Percentiles rank a stretch among this genome's conserved stretches.
phyloP scores from a whole-genome alignment of 2,797 vertebrate genomes.

The Protonibea diacanthus region DNA sequence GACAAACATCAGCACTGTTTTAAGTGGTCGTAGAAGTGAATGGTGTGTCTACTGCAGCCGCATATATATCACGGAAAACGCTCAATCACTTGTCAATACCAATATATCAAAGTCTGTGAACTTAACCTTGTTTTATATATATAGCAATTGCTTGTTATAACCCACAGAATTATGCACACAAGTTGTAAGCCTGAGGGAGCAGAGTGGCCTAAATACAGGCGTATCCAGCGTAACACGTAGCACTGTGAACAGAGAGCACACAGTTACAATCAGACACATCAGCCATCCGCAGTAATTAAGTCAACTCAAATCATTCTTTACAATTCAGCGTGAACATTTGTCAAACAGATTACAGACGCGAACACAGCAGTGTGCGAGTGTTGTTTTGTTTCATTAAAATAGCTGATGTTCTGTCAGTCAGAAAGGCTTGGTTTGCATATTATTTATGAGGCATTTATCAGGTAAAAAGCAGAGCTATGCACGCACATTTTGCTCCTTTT shows the following conservation, averaged over 20 bases:
- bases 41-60: neutral
- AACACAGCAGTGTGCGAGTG: neutral
- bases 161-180: constrained; percentile 76
- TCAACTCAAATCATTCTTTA: constrained; percentile 33
- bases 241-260: constrained; percentile 55
- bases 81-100: constrained; percentile 56
- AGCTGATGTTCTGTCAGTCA: neutral
- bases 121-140: constrained; percentile 70
- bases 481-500: constrained; percentile 10
- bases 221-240: constrained; percentile 65
- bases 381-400: constrained; percentile 17
- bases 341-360: constrained; percentile 20
- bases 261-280: constrained; percentile 55
- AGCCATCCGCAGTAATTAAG: constrained; percentile 54
- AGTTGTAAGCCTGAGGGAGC: constrained; percentile 77
- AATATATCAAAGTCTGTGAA: constrained; percentile 48
- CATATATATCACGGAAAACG: neutral
- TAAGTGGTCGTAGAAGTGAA: neutral
- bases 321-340: constrained; percentile 7
- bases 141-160: constrained; percentile 71
- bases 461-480: neutral
- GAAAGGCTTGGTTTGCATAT: neutral
- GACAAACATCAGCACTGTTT: constrained; percentile 9
- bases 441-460: constrained; percentile 8
- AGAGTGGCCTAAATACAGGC: constrained; percentile 83